Base-by-base conservation (phyloP, 2,797 vertebrate genomes). In the Micromesistius poutassou region DNA sequence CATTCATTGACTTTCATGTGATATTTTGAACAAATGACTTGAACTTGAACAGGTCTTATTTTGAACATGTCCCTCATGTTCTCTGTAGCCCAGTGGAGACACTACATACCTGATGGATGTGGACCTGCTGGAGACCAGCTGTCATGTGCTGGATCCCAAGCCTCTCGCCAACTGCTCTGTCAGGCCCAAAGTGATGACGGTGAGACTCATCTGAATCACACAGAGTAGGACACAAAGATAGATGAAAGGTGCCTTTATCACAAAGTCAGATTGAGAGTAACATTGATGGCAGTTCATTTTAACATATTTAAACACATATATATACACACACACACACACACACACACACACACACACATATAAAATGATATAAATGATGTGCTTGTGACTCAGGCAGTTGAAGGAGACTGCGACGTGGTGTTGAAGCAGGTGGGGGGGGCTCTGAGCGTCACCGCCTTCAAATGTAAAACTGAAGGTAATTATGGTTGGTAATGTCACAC, bases 391-490 rank as follows among this genome's bases (percentile, higher is more conserved):
- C 74, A 95, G 94, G 90, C 93, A 0, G 79, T 95, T 9, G 94
- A 95, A 81, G 94, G 91, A 71, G 94, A 95, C 77, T 95, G 94
- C 55, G 94, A 95, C n/a, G 90, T 93, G 76, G 90, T 83, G 73
- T 78, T 95, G 72, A 87, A 80, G 74, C 92, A 79, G 70, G 79
- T 85, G n/a, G 84, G 71, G 0, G 92, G 87, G 22, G 80, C n/a
- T 68, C 74, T 94, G 71, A 82, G 86, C 0, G 92, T 95, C 76
- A 84, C 79, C 7, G 91, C 90, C 2, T 94, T 94, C 84, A 94
- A 94, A 87, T 95, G 94, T 82, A 93, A 93, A 88, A 92, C 94
- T 2, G 93, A 94, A 28, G 94, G 94, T 95, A 89, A 82, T 14
- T 74, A 62, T 28, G 10, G 12, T 31, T 77, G 4, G 42, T 16